Conservation (phyloP, 2,113 vertebrate genomes). For the Ciconia stormi region DNA sequence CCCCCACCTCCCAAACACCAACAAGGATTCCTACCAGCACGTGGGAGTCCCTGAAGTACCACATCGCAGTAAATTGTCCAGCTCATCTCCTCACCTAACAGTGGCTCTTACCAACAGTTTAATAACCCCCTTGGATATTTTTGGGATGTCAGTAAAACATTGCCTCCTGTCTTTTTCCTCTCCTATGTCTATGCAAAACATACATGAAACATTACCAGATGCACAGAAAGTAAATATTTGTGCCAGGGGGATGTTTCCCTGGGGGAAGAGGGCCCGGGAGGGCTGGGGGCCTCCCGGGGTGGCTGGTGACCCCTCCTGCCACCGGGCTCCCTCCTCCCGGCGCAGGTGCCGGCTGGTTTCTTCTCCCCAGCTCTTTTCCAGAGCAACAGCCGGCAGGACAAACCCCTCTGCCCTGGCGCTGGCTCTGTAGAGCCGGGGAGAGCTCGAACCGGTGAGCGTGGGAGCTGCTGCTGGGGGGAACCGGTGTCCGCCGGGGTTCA, state of each 20-base stretch:
- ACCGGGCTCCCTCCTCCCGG: not conserved
- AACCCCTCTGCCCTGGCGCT: not conserved
- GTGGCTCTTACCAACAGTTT: not conserved
- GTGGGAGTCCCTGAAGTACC: not conserved
- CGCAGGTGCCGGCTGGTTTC: too few relatives aligned
- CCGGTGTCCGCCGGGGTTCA: not conserved
- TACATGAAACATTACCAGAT: not conserved
- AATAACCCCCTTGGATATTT: not conserved
- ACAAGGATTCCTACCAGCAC: not conserved
- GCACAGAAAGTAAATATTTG: not conserved
- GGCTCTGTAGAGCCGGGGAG: not conserved
- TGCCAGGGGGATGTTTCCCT: not conserved
- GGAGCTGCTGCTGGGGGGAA: not conserved
- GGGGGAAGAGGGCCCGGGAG: too few relatives aligned
- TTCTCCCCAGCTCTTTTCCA: not conserved
- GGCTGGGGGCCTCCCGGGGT: too few relatives aligned
- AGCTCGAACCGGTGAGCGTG: not conserved
- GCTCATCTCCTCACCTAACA: not conserved
- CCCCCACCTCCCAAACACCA: rapidly evolving
- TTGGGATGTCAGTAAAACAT: not conserved
- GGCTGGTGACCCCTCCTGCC: not conserved
- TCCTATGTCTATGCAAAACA: too few relatives aligned
- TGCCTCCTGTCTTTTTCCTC: not conserved
- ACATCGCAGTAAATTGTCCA: not conserved
- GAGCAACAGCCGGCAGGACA: not conserved